Conservation (phyloP, 2,797 vertebrate genomes). For the Pangasius sanitwongsei region DNA sequence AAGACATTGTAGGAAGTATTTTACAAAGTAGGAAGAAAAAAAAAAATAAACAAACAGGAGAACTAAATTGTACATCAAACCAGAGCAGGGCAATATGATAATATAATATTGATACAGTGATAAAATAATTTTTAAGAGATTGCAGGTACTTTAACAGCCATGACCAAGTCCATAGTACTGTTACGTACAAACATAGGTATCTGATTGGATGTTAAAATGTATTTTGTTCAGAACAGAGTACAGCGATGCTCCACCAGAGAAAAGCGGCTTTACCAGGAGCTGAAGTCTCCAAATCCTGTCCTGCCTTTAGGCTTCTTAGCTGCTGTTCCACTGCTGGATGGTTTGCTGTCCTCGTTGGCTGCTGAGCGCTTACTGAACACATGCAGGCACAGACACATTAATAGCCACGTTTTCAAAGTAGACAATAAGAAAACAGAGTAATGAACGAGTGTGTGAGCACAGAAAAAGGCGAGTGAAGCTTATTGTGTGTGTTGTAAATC, state of each 20-base stretch:
- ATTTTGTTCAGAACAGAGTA: neutral
- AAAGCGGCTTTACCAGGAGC: conserved; percentile 85
- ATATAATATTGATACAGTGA: neutral
- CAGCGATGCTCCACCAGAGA: neutral
- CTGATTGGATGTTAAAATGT: neutral
- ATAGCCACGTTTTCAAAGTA: neutral
- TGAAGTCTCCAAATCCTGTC: conserved; percentile 88
- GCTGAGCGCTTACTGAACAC: conserved; percentile 44
- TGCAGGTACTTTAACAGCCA: neutral
- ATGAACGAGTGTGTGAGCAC: neutral
- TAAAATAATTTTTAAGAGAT: neutral
- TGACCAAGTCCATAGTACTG: neutral
- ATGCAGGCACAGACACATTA: conserved; percentile 3
- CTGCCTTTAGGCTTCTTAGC: conserved; percentile 79
- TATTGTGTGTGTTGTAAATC: neutral
- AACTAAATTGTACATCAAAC: neutral
- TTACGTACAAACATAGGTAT: too few relatives aligned
- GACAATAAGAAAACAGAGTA: neutral
- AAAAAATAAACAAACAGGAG: neutral
- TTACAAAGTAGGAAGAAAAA: neutral
- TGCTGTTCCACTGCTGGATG: conserved; percentile 79
- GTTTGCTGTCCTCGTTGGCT: conserved; percentile 69
- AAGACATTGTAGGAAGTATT: neutral
- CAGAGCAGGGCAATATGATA: neutral
- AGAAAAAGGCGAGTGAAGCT: neutral